phyloP scores from a whole-genome alignment of 1,140 invertebrate species.

The Globodera ellingtonae region DNA sequence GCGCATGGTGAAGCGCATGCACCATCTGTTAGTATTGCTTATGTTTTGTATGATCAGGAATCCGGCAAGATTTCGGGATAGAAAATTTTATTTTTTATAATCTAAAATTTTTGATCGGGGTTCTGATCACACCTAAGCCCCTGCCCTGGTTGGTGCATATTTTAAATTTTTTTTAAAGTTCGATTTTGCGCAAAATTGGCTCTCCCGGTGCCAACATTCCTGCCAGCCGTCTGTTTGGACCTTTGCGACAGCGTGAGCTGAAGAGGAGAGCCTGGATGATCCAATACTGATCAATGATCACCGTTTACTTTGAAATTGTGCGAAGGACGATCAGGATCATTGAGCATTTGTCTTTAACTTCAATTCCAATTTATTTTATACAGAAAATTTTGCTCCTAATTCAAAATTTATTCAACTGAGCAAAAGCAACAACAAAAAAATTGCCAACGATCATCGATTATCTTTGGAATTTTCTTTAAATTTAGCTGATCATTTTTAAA shows the following conservation, averaged over 20 bases:
- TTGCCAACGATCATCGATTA: too few relatives aligned
- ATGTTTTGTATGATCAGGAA: too few relatives aligned
- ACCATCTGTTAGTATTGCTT: slow-evolving; percentile 6
- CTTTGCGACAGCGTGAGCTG: slow-evolving; percentile 20
- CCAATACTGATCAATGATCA: slow-evolving; percentile 8
- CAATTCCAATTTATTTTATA: neutral
- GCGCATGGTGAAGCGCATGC: slow-evolving; percentile 17
- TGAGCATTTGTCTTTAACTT: neutral
- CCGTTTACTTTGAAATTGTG: neutral
- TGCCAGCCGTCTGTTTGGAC: slow-evolving; percentile 21
- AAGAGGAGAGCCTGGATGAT: slow-evolving; percentile 24
- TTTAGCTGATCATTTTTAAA: too few relatives aligned
- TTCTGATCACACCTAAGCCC: too few relatives aligned
- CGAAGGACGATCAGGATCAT: neutral
- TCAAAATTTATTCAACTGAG: too few relatives aligned
- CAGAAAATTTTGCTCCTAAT: too few relatives aligned
- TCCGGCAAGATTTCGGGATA: too few relatives aligned
- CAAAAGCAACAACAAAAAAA: too few relatives aligned
- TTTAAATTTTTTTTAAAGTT: neutral
- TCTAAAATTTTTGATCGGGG: too few relatives aligned
- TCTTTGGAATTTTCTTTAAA: too few relatives aligned
- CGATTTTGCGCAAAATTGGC: slow-evolving; percentile 25
- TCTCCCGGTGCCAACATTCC: neutral
- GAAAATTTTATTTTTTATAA: too few relatives aligned
- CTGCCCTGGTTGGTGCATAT: too few relatives aligned